Percentiles rank a stretch among this genome's conserved stretches.
phyloP scores from a whole-genome alignment of 2,113 vertebrate genomes.

The Toxotes jaculatrix region DNA sequence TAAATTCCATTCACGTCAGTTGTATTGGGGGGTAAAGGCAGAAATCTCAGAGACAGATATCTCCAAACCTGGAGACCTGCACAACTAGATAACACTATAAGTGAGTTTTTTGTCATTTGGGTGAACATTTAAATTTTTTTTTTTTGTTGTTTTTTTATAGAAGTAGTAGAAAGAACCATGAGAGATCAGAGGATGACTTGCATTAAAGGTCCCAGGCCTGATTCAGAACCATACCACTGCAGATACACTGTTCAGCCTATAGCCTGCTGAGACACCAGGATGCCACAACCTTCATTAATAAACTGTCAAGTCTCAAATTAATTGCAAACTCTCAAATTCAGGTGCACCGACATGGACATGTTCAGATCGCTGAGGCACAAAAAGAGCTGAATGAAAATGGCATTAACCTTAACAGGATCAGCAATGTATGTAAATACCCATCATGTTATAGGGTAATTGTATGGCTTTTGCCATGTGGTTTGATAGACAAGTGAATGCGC shows the following conservation, averaged over 20 bases:
- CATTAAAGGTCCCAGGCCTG: not conserved
- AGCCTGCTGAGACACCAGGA: not conserved
- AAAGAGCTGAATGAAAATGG: slow-evolving; percentile 39
- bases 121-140: too few relatives aligned
- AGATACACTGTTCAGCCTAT: not conserved
- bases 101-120: too few relatives aligned
- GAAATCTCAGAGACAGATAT: not conserved
- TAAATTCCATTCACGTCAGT: not conserved
- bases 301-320: slow-evolving; percentile 44
- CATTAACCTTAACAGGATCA: slow-evolving; percentile 62
- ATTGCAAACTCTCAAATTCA: slow-evolving; percentile 40
- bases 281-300: slow-evolving; percentile 24
- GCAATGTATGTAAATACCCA: slow-evolving; percentile 66
- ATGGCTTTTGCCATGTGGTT: slow-evolving; percentile 49
- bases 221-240: not conserved
- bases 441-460: slow-evolving; percentile 56
- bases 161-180: not conserved
- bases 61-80: not conserved
- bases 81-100: not conserved
- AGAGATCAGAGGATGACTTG: slow-evolving; percentile 1
- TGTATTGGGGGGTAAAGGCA: not conserved
- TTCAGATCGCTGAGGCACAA: slow-evolving; percentile 23
- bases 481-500: slow-evolving; percentile 68
- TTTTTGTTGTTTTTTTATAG: not conserved
- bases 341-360: slow-evolving; percentile 10